These are phyloP conservation scores for Balanococcus diminutus DNA, from an alignment of 2,888 invertebrate species.

Conservation along the genomic window DNA sequence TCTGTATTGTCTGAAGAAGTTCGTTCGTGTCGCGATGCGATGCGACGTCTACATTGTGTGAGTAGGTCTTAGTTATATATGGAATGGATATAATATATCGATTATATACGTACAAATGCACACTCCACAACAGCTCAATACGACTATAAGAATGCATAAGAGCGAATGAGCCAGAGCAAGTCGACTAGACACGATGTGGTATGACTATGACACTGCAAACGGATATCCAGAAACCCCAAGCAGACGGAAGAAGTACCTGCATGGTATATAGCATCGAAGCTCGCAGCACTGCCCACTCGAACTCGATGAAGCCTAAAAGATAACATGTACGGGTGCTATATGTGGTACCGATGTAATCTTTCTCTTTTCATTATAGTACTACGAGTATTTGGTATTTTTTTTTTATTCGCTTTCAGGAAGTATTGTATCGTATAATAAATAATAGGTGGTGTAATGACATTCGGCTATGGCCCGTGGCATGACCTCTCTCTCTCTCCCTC, in stretches of 20 bases:
- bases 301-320: slow-evolving; percentile 53
- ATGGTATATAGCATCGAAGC: not conserved
- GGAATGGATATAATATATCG: too few relatives aligned
- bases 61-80: too few relatives aligned
- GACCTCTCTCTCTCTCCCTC: not conserved
- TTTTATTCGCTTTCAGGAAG: slow-evolving; percentile 51
- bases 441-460: slow-evolving; percentile 52
- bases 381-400: slow-evolving; percentile 19
- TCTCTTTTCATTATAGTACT: slow-evolving; percentile 25
- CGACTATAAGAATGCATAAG: too few relatives aligned
- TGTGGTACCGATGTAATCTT: slow-evolving; percentile 41
- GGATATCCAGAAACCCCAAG: slow-evolving; percentile 48
- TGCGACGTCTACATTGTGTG: too few relatives aligned
- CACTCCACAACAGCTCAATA: not conserved
- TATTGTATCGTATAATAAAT: slow-evolving; percentile 54
- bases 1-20: not conserved
- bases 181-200: too few relatives aligned
- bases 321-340: slow-evolving; percentile 54
- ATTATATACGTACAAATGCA: not conserved
- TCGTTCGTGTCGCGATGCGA: too few relatives aligned
- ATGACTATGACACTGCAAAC: not conserved
- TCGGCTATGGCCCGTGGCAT: slow-evolving; percentile 54
- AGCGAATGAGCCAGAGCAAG: too few relatives aligned
- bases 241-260: slow-evolving; percentile 53
- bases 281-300: slow-evolving; percentile 49